A percentile compares a stretch with the other conserved stretches of the same genome.
These are phyloP conservation scores for Trissolcus basalis DNA, from an alignment of 1,140 invertebrate species.

Conservation along the genomic window DNA sequence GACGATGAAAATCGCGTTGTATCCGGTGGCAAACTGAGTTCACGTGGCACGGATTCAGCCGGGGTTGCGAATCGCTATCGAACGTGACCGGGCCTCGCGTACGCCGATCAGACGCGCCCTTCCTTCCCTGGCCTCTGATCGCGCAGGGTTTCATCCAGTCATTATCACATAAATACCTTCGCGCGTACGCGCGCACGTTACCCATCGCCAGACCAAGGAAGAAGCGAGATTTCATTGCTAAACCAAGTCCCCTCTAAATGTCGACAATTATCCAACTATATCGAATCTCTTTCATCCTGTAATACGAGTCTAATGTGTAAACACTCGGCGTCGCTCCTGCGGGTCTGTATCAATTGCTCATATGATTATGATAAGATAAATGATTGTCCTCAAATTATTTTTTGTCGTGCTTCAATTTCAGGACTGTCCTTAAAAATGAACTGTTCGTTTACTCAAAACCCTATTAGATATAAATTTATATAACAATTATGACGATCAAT, in stretches of 20 bases:
- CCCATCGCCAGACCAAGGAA: constrained; percentile 31
- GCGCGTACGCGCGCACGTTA: constrained; percentile 57
- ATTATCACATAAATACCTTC: constrained; percentile 60
- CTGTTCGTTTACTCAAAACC: too few species aligned
- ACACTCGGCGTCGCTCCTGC: constrained; percentile 6
- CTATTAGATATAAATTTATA: too few species aligned
- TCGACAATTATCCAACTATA: constrained; percentile 46
- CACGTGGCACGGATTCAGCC: constrained; percentile 38
- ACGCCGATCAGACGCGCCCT: constrained; percentile 62
- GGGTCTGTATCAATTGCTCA: background rate
- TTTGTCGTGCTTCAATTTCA: too few species aligned
- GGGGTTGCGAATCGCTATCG: constrained; percentile 66
- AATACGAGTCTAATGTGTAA: constrained; percentile 35
- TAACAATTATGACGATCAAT: too few species aligned
- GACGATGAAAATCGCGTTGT: constrained; percentile 46
- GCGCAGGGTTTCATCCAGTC: constrained; percentile 57
- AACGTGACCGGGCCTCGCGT: constrained; percentile 63
- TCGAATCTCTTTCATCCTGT: constrained; percentile 46
- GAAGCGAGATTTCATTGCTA: constrained; percentile 52
- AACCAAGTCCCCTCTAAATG: constrained; percentile 39
- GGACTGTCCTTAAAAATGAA: too few species aligned
- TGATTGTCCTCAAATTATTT: too few species aligned
- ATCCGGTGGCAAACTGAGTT: constrained; percentile 50
- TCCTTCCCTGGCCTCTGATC: constrained; percentile 47
- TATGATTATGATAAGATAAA: background rate